Conservation (phyloP, 2,113 vertebrate species). For the Eudyptes chrysolophus region DNA sequence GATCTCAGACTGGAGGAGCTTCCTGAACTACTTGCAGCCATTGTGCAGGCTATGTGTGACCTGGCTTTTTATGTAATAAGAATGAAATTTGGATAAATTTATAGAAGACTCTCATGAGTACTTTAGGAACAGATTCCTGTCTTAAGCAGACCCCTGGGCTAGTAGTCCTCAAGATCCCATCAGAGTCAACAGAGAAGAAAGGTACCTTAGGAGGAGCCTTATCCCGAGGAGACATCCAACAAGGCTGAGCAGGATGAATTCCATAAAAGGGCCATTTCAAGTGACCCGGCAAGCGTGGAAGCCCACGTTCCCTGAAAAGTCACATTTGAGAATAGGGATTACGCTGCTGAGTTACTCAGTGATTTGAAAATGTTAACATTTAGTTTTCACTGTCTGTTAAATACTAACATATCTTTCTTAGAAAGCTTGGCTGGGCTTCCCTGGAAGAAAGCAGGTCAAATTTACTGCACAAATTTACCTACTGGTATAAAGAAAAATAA, state of each 20-base stretch:
- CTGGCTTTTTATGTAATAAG: background rate
- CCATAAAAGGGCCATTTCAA: background rate
- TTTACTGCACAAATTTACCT: slow-evolving; percentile 38
- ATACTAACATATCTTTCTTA: slow-evolving; percentile 43
- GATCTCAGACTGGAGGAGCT: background rate
- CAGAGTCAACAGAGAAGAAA: background rate
- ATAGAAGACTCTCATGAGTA: background rate
- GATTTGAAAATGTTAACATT: slow-evolving; percentile 40
- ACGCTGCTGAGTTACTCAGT: background rate
- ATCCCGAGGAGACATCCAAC: background rate
- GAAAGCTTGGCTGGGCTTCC: slow-evolving; percentile 34
- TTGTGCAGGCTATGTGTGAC: background rate
- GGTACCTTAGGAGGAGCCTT: background rate
- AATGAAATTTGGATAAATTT: background rate
- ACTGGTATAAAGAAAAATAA: slow-evolving; percentile 42
- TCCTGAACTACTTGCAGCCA: background rate
- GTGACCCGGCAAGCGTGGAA: background rate
- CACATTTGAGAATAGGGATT: background rate
- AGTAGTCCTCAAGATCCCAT: background rate
- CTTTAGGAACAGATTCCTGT: background rate
- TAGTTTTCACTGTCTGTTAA: slow-evolving; percentile 2
- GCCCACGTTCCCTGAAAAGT: background rate
- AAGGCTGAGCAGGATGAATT: background rate
- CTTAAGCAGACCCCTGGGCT: background rate
- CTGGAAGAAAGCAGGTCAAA: slow-evolving; percentile 55